Conservation (phyloP, 2,888 invertebrate species). For the Nasonovia ribisnigri region DNA sequence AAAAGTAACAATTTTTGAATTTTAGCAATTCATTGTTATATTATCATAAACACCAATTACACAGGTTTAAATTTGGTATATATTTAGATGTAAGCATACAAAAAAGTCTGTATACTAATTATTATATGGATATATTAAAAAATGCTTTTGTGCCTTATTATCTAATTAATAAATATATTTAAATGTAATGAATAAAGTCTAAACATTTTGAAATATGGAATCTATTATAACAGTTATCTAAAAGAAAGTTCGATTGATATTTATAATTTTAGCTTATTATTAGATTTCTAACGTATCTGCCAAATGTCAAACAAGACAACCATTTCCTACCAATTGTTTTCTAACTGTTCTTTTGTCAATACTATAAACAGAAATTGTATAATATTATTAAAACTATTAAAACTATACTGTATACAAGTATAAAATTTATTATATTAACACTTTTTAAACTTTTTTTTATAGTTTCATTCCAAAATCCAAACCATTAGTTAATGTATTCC, state of each 20-base stretch:
- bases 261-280: constrained; percentile 14
- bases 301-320: neutral
- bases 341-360: neutral
- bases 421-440: neutral
- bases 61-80: neutral
- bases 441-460: neutral
- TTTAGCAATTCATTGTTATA: neutral
- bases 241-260: constrained; percentile 14
- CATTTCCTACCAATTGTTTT: neutral
- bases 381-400: neutral
- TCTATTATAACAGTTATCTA: neutral
- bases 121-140: neutral
- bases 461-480: neutral
- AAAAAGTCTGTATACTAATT: neutral
- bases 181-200: neutral
- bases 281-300: neutral
- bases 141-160: neutral
- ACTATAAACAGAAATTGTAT: neutral
- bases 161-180: neutral
- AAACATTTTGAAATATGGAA: neutral
- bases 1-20: neutral
- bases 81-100: neutral
- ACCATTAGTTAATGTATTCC: neutral
- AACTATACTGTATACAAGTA: neutral
- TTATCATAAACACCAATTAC: neutral